phyloP scores from a whole-genome alignment of 2,113 vertebrate genomes.

The Physeter macrocephalus region DNA sequence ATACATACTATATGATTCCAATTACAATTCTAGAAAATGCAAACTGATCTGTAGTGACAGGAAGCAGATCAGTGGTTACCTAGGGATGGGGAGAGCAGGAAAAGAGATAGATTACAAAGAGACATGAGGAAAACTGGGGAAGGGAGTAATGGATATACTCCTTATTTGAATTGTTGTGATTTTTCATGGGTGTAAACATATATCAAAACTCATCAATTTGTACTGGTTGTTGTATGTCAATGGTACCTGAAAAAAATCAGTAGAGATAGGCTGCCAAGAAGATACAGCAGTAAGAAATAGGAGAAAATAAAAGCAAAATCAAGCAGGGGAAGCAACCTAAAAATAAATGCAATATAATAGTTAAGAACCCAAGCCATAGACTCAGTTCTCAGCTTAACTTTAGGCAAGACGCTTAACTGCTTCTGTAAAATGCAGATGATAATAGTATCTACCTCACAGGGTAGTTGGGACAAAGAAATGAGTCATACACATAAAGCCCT shows the following conservation, averaged over 20 bases:
- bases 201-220: neutral
- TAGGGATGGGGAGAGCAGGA: neutral
- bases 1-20: neutral
- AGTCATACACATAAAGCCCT: neutral
- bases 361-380: neutral
- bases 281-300: neutral
- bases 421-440: neutral
- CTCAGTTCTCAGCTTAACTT: constrained; percentile 4
- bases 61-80: neutral
- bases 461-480: neutral
- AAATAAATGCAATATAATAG: neutral
- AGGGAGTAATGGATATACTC: neutral
- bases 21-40: neutral
- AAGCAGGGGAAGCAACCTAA: neutral
- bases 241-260: neutral
- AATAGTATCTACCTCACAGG: neutral
- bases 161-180: neutral
- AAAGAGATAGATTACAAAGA: neutral
- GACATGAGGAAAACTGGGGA: neutral
- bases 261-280: neutral
- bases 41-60: neutral
- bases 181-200: neutral
- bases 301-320: neutral
- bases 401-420: neutral
- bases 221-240: neutral